Base-by-base conservation (phyloP, 2,797 vertebrate genomes). In the Lagodon rhomboides region DNA sequence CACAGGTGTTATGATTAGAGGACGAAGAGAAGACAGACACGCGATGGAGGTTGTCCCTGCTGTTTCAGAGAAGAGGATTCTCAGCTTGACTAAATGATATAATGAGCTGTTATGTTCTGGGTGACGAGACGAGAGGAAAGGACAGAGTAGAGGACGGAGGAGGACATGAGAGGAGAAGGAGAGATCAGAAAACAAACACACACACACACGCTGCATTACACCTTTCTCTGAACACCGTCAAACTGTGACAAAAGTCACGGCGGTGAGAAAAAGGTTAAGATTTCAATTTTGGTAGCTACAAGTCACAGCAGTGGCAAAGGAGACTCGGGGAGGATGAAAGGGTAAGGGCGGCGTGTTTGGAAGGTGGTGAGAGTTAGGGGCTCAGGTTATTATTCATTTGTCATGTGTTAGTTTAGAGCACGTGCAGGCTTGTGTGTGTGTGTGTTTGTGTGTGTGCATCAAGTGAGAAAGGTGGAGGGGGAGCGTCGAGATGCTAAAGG, bases 81-180 rank as follows among this genome's bases (percentile, higher is more conserved):
- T 90, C 89, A 94, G 93, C 93, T 92, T 93, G 92, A 91, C 90
- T 92, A 85, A 91, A 88, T 92, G 87, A 92, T 90, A 91, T 93
- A 94, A 94, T 89, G 91, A 94, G 92, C 82, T 87, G 91, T 92
- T 92, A 78, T 91, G 87, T 83, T 90, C 78, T 77, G 76, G 81
- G 72, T 88, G 93, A 92, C 70, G 73, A 92, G 92, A 92, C 89
- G 89, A 92, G 88, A 89, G 82, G 77, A 84, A 79, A 90, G 85
- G 87, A 85, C 87, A 81, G 77, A 70, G 11, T 25, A 86, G 80
- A 91, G 88, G 91, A 93, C 74, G 86, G 53, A 70, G 23, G 69
- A 75, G 77, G 66, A 89, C 80, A 84, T 50, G 22, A 75, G 75
- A 77, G 44, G 60, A 79, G 74, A 83, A 34, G 22, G 64, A 65